phyloP scores from a whole-genome alignment of 2,113 vertebrate species.

The Brachionichthys hirsutus region DNA sequence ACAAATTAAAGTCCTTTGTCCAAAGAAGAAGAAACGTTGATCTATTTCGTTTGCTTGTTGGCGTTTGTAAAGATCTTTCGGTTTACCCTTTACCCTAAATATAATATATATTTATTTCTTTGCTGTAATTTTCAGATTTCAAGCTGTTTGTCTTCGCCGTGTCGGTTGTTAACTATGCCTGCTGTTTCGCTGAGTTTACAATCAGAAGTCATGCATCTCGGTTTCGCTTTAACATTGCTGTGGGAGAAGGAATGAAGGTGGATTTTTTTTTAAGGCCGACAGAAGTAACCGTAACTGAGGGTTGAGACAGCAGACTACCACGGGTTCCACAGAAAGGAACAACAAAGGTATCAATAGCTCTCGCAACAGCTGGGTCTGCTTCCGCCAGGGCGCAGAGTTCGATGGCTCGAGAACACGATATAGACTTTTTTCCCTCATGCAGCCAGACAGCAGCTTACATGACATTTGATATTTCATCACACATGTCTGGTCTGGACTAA shows the following conservation, averaged over 20 bases:
- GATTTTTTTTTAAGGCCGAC: constrained; percentile 9
- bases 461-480: constrained; percentile 56
- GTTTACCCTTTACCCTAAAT: too few relatives aligned
- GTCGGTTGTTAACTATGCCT: not conserved
- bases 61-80: too few relatives aligned
- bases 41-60: too few relatives aligned
- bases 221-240: constrained; percentile 2
- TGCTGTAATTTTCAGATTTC: not conserved
- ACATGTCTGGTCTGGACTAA: constrained; percentile 34
- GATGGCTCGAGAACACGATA: constrained; percentile 53
- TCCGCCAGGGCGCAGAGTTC: constrained; percentile 53
- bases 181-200: not conserved
- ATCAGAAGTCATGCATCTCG: not conserved
- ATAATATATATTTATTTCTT: too few relatives aligned
- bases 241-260: constrained; percentile 18
- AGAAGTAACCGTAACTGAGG: constrained; percentile 41
- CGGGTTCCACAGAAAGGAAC: constrained; percentile 47
- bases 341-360: constrained; percentile 58
- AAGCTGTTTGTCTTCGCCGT: not conserved
- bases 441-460: constrained; percentile 43
- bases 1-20: not conserved
- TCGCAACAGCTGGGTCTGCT: constrained; percentile 64
- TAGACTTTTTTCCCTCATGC: constrained; percentile 32
- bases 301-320: constrained; percentile 15
- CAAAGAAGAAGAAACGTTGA: not conserved